These are phyloP conservation scores for Malurus melanocephalus DNA, from an alignment of 2,113 vertebrate species.

Conservation along the genomic window DNA sequence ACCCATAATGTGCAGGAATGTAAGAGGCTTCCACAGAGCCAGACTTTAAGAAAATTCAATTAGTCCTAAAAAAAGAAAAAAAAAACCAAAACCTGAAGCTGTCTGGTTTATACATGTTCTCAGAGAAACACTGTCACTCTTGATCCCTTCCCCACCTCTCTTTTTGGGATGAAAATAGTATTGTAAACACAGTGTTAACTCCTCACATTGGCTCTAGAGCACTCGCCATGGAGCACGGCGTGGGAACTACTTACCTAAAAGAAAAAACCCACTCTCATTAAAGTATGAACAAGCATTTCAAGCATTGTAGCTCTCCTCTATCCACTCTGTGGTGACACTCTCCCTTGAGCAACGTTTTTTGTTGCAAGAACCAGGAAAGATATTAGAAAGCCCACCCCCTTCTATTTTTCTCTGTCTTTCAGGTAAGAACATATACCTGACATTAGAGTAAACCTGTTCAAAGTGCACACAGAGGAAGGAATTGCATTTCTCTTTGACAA, in stretches of 20 bases:
- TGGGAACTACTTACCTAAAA: not conserved
- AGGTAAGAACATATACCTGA: not conserved
- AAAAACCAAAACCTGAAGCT: too few species aligned
- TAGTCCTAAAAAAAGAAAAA: not conserved
- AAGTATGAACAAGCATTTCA: not conserved
- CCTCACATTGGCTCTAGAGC: not conserved
- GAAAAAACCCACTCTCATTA: not conserved
- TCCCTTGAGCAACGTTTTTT: not conserved
- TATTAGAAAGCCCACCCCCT: not conserved
- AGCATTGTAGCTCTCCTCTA: not conserved
- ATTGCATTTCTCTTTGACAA: not conserved
- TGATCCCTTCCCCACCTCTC: not conserved
- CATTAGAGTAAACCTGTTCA: not conserved
- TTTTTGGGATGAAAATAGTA: not conserved
- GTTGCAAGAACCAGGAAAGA: not conserved
- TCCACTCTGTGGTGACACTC: not conserved
- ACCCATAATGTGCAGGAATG: not conserved
- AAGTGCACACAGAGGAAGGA: not conserved
- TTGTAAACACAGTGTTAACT: not conserved
- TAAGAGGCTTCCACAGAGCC: not conserved
- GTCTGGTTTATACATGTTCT: not conserved
- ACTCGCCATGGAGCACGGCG: not conserved
- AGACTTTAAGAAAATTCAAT: not conserved
- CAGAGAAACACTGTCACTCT: not conserved
- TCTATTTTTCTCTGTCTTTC: not conserved